Evolutionary conservation across 2,888 invertebrate genomes (phyloP), one percentile per base, ranked within the genome.

Genomic region (Sarcophaga rosellei): DNA sequence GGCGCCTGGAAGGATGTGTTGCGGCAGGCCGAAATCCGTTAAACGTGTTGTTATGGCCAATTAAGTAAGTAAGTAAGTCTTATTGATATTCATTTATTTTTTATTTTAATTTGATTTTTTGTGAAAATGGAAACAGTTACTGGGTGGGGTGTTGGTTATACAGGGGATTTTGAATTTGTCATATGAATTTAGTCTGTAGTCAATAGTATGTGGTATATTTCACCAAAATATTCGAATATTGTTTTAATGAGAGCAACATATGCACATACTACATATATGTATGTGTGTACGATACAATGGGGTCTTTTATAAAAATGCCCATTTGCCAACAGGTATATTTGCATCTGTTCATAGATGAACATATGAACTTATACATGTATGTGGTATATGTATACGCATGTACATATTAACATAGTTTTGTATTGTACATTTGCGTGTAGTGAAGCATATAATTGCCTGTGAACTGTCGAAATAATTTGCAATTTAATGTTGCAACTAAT

Each of bases 401-500:
- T 15, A 81, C 11, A 35, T 47, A 21, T n/a, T n/a, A n/a, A n/a
- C 25, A 20, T 66, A 65, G 15, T 10, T 47, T 61, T n/a, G n/a
- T n/a, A 21, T 61, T 53, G 62, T 65, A 35, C 35, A 61, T 75
- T 35, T n/a, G 61, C 15, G 44, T 76, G 68, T 63, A 76, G 75
- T 86, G 68, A 76, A 73, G 82, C 86, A 61, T 73, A 76, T 82
- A 86, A 86, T 86, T 82, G 86, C 82, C 76, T 80, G 86, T 63
- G 76, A 86, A 83, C 86, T 80, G 86, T 76, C 82, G 82, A 83
- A 82, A 82, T 83, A 86, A 86, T 83, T 86, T 82, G 79, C 79
- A 82, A 86, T 83, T 86, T 82, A 82, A 86, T 86, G 79, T 83
- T 82, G 86, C 86, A 86, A 86, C 86, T 86, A 86, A 86, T 82